A percentile compares a stretch with the other conserved stretches of the same genome.
Evolutionary conservation across 2,113 vertebrate genomes (phyloP).

Genomic region (Ochotona princeps): DNA sequence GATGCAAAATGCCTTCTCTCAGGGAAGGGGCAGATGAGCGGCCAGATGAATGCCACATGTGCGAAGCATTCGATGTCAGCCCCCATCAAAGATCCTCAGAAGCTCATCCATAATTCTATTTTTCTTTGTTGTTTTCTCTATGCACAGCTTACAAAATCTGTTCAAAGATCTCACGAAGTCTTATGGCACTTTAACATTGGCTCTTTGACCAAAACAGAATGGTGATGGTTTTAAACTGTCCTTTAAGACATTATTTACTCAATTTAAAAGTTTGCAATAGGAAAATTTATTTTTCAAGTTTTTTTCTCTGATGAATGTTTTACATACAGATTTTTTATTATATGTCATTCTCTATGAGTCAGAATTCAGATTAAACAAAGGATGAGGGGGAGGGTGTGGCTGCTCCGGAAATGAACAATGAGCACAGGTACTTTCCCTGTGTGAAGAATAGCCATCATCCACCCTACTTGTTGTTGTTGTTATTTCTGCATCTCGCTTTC

Average conservation of each 20-base stretch:
- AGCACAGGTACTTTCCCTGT: no score
- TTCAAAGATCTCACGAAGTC: slow-evolving; percentile 64
- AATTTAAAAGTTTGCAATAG: background rate
- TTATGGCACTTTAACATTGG: slow-evolving; percentile 21
- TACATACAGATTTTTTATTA: background rate
- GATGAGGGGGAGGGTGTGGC: no score
- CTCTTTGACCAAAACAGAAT: slow-evolving; percentile 51
- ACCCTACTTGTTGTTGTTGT: background rate
- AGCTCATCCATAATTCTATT: slow-evolving; percentile 62
- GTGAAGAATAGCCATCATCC: background rate
- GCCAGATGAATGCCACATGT: slow-evolving; percentile 78
- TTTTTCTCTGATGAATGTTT: background rate
- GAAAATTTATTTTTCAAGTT: slow-evolving; percentile 5
- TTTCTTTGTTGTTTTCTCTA: slow-evolving; percentile 46
- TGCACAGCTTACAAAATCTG: slow-evolving; percentile 51
- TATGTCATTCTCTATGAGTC: background rate
- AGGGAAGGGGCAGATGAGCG: slow-evolving; percentile 68
- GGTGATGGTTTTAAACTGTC: background rate
- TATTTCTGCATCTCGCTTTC: background rate
- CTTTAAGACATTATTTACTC: background rate
- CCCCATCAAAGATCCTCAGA: slow-evolving; percentile 69
- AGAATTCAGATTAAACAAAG: background rate
- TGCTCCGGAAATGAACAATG: background rate
- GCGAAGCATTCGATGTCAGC: slow-evolving; percentile 70
- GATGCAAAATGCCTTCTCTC: slow-evolving; percentile 71